These are phyloP conservation scores for Aphelenchoides fujianensis DNA, from an alignment of 1,140 invertebrate genomes.

Conservation along the genomic window DNA sequence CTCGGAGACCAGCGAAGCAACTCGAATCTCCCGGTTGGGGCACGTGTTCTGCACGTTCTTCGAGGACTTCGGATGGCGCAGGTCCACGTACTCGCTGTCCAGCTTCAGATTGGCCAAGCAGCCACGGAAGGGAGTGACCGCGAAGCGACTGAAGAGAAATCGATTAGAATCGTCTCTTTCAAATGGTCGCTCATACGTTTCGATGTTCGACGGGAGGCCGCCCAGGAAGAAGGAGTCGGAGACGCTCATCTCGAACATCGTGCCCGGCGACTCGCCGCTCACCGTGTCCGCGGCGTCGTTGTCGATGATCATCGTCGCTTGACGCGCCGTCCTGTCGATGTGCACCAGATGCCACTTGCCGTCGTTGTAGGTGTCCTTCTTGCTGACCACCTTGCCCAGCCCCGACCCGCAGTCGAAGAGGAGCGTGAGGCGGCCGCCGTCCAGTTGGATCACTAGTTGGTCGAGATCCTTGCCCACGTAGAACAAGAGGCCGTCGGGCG, in stretches of 20 bases:
- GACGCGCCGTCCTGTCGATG: conserved; percentile 37
- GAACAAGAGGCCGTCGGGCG: conserved; percentile 81
- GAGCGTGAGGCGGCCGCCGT: conserved; percentile 73
- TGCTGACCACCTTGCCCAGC: conserved; percentile 39
- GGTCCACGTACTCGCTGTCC: conserved; percentile 72
- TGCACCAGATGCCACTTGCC: conserved; percentile 60
- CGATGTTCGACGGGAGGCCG: conserved; percentile 63
- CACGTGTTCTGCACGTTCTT: conserved; percentile 79
- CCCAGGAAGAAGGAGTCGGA: conserved; percentile 80
- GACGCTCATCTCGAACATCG: conserved; percentile 65
- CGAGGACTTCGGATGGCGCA: conserved; percentile 74
- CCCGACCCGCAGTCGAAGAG: conserved; percentile 62
- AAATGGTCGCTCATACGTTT: conserved; percentile 49
- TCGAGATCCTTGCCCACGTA: conserved; percentile 73
- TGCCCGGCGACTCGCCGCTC: conserved; percentile 64
- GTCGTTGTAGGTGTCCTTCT: conserved; percentile 51
- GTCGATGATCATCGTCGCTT: conserved; percentile 56
- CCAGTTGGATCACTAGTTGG: conserved; percentile 80
- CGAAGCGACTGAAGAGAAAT: conserved; percentile 61
- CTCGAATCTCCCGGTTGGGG: conserved; percentile 70
- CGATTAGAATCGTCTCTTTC: neutral
- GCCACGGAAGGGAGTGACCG: conserved; percentile 77
- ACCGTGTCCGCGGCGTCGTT: conserved; percentile 43
- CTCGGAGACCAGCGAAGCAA: conserved; percentile 62
- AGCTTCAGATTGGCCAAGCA: conserved; percentile 83